Evolutionary conservation across 2,888 invertebrate genomes (phyloP), one percentile per base, ranked within the genome.

Genomic region (Alitta virens): DNA sequence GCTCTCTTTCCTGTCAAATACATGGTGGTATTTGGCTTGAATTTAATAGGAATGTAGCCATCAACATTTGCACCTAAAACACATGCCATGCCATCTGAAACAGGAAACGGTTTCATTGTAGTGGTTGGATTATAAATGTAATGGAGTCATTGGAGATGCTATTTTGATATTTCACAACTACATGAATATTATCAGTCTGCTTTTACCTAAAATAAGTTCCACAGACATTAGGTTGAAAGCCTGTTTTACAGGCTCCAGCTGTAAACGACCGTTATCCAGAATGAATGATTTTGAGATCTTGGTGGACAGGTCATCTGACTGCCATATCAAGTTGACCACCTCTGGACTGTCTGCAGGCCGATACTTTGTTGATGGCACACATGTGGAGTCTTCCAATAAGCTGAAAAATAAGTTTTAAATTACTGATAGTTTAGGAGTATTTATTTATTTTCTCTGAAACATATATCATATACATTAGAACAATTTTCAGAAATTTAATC

Each of bases 21-120:
- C 5, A 78, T 60, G 2, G 71, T 72, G 18, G 71, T 65, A n/a
- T 70, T 69, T 9, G 76, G 65, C 5, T 69, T 64, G 64, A 79
- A 79, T 62, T 70, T 71, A 57, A 79, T 61, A 1, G 78, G 78
- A 55, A 79, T 77, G 68, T 78, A 79, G n/a, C 78, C 78, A 67
- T 79, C 77, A 57, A 75, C 71, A 63, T 79, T 78, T 55, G 73
- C 65, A 42, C 77, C 74, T 24, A 74, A 66, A 2, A 77, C 74
- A 63, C 75, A 71, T 1, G 77, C 71, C 9, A 73, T 70, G 16
- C 72, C 76, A 71, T 77, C 78, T 78, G 66, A 40, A 69, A 66
- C 26, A 38, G 7, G 56, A 53, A 42, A 63, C 2, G n/a, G n/a
- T n/a, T n/a, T n/a, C n/a, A n/a, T n/a, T n/a, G n/a, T n/a, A n/a